Evolutionary conservation across 2,113 vertebrate genomes (phyloP), one percentile per base, ranked within the genome.

Genomic region (Orycteropus afer): DNA sequence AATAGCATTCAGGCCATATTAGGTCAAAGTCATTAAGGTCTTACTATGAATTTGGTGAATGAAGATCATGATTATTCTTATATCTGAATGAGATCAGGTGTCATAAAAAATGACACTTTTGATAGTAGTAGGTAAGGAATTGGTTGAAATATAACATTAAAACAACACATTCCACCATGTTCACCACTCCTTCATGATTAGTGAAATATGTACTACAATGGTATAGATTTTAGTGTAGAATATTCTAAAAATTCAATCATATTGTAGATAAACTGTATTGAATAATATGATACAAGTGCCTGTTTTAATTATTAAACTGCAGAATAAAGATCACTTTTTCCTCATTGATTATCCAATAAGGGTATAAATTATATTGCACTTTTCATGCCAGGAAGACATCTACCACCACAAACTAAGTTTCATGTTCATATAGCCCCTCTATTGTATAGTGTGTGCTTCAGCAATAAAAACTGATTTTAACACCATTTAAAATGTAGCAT

Each of bases 361-460:
- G 17, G n/a, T 10, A 74, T 86, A 78, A 78, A 83, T 96, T 90
- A 93, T 76, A 42, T 69, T n/a, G 40, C 85, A 59, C 0, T 3
- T 91, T 94, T 86, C 78, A 83, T 90, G 47, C 42, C 79, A 96
- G 61, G 74, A 96, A 94, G 45, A 2, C 20, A 87, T 77, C 25
- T 42, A 27, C 40, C 25, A 90, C 77, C 82, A 83, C 34, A 93
- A 85, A 15, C 15, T 40, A 86, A 78, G 1, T 42, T 82, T 77
- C 29, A 90, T 49, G 59, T 73, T 76, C 3, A 0, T 84, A 65
- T 76, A 92, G 86, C 71, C 22, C 42, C 12, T 74, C 15, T 7
- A n/a, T 12, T 12, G 40, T 59, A 91, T 77, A 90, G 23, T 73
- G 27, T n/a, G 45, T 23, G 6, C 9, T 80, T 94, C 27, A 90